phyloP scores from a whole-genome alignment of 2,888 invertebrate genomes.

The Cecidostiba fungosa region DNA sequence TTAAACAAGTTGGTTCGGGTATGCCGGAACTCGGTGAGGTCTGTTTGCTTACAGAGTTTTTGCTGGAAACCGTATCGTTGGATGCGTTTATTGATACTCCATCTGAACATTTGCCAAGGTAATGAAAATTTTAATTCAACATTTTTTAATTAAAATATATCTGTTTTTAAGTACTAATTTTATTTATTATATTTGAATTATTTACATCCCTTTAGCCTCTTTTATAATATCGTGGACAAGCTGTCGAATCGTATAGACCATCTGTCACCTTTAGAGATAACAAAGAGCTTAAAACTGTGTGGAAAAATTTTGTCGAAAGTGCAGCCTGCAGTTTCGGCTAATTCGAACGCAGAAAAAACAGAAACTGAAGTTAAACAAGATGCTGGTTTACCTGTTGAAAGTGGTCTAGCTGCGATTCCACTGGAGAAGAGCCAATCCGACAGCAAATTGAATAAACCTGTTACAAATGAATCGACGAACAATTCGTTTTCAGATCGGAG shows the following conservation, averaged over 20 bases:
- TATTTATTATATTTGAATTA: background rate
- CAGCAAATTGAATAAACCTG: constrained; percentile 82
- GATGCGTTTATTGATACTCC: constrained; percentile 90
- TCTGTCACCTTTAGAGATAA: constrained; percentile 84
- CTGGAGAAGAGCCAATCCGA: constrained; percentile 86
- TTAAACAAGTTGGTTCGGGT: constrained; percentile 83
- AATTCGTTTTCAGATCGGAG: constrained; percentile 73
- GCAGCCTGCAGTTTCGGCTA: constrained; percentile 84
- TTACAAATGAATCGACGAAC: constrained; percentile 63
- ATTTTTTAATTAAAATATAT: background rate
- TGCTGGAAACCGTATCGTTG: constrained; percentile 88
- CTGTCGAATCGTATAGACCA: constrained; percentile 83
- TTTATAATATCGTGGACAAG: constrained; percentile 85
- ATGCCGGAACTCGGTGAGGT: constrained; percentile 86
- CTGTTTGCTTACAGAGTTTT: constrained; percentile 87
- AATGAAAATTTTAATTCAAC: background rate
- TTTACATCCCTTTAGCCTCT: constrained; percentile 80
- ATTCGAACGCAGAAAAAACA: constrained; percentile 64
- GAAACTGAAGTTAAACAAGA: constrained; percentile 62
- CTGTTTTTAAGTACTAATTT: background rate
- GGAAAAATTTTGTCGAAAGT: constrained; percentile 88
- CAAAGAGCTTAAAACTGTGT: constrained; percentile 85
- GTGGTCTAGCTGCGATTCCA: constrained; percentile 74
- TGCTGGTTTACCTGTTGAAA: constrained; percentile 65
- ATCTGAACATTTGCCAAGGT: constrained; percentile 87